Conservation (phyloP, 2,113 vertebrate species). For the Triplophysa tibetana region DNA sequence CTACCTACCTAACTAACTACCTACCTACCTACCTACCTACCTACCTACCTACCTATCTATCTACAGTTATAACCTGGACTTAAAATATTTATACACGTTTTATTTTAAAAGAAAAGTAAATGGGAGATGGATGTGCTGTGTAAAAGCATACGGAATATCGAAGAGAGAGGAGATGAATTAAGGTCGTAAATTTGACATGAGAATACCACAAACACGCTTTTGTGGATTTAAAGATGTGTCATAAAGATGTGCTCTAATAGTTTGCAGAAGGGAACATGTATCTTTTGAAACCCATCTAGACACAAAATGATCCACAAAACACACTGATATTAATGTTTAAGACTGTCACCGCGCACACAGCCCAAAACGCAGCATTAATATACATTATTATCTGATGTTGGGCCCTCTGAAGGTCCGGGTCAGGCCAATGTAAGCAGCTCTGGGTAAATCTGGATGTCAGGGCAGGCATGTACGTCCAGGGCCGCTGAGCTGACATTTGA, state of each 20-base stretch:
- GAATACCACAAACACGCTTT: constrained; percentile 46
- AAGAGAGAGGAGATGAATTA: constrained; percentile 24
- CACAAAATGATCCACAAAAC: constrained; percentile 18
- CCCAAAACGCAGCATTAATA: not conserved
- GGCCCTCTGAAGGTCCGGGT: not conserved
- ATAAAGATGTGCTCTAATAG: constrained; percentile 39
- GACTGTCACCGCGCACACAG: not conserved
- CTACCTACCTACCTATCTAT: no score
- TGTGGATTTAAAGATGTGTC: constrained; percentile 47
- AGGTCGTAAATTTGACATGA: constrained; percentile 31
- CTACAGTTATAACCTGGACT: constrained; percentile 41
- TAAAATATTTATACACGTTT: constrained; percentile 59
- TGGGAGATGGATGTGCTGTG: constrained; percentile 47
- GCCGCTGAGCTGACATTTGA: constrained; percentile 39
- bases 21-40: no score
- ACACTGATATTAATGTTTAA: constrained; percentile 9
- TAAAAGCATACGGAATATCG: not conserved
- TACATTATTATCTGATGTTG: not conserved
- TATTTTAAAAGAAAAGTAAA: constrained; percentile 47
- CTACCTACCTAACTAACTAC: no score
- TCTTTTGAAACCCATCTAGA: constrained; percentile 26
- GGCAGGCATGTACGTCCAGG: constrained; percentile 9
- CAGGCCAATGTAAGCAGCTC: constrained; percentile 27
- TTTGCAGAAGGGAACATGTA: constrained; percentile 31
- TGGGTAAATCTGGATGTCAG: constrained; percentile 23